Evolutionary conservation across 2,113 vertebrate genomes (phyloP), one percentile per base, ranked within the genome.

Genomic region (Todiramphus chloris): DNA sequence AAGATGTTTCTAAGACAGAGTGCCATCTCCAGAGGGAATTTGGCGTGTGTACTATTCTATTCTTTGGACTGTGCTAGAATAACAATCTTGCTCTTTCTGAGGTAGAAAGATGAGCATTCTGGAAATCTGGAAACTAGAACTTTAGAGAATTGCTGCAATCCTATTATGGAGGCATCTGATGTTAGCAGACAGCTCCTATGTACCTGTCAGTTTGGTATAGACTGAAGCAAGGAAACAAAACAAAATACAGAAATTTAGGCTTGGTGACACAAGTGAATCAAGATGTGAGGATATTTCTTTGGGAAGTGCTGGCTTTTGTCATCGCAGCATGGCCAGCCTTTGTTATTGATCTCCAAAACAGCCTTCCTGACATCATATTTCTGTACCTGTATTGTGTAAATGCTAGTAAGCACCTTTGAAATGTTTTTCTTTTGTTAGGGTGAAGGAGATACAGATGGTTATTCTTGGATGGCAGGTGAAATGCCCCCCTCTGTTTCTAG

Each of bases 1-100:
- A 83, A 87, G 46, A 78, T 25, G 56, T 70, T 74, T 84, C 87
- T 89, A 87, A 87, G 24, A 16, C 68, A 50, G 76, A 87, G 37
- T 73, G 50, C 69, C 89, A 91, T 86, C 64, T 86, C 64, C 89
- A 84, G 64, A 93, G 84, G 64, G 56, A 44, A 67, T 78, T 83
- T 58, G 41, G 11, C 77, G 46, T 20, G 35, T 2, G 1, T 56
- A 58, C 46, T 41, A 8, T 35, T 30, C 51, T 77, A 4, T 78
- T 59, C 19, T 78, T 78, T 67, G 37, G n/a, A 6, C 56, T 81
- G 9, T 75, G n/a, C 68, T 93, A 37, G 56, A 78, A 66, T 23
- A 78, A 78, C 5, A 58, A 1, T 37, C 50, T 81, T 74, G 12
- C 11, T 53, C 3, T 86, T 67, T 89, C 56, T 93, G 64, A 59